Evolutionary conservation across 2,113 vertebrate species (phyloP).

Genomic region (Ceuthmochares aereus): DNA sequence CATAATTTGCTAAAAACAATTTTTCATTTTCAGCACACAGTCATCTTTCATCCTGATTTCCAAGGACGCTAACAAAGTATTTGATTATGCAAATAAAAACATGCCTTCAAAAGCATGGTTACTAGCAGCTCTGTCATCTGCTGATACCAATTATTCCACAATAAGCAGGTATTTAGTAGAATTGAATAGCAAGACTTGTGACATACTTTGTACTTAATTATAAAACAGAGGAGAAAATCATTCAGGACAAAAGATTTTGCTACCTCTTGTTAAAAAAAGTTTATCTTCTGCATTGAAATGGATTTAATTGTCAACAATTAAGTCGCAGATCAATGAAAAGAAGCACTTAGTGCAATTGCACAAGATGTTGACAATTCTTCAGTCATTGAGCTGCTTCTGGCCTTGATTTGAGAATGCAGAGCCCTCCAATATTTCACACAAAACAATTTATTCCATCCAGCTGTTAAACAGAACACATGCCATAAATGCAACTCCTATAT

Average conservation of each 20-base stretch:
- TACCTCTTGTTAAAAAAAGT: slow-evolving; percentile 44
- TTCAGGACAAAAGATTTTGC: slow-evolving; percentile 47
- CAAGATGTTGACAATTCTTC: slow-evolving; percentile 41
- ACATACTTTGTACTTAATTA: slow-evolving; percentile 26
- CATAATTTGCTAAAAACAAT: slow-evolving; percentile 28
- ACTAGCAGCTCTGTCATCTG: slow-evolving; percentile 50
- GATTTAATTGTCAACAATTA: slow-evolving; percentile 54
- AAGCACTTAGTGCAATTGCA: slow-evolving; percentile 27
- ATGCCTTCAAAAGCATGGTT: background rate
- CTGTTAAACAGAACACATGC: background rate
- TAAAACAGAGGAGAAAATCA: slow-evolving; percentile 21
- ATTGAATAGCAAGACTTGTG: slow-evolving; percentile 45
- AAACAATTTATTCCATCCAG: slow-evolving; percentile 12
- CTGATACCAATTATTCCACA: slow-evolving; percentile 37
- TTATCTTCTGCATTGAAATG: slow-evolving; percentile 5
- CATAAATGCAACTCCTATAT: background rate
- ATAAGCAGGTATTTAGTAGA: slow-evolving; percentile 31
- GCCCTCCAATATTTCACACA: background rate
- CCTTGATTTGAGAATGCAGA: slow-evolving; percentile 18
- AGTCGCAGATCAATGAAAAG: slow-evolving; percentile 53
- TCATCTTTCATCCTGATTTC: slow-evolving; percentile 54
- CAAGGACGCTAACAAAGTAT: slow-evolving; percentile 42
- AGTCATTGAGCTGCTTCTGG: slow-evolving; percentile 42
- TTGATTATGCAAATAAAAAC: slow-evolving; percentile 60
- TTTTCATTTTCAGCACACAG: slow-evolving; percentile 32